Conservation (phyloP, 2,888 invertebrate species). For the Heterodera filipjevi region DNA sequence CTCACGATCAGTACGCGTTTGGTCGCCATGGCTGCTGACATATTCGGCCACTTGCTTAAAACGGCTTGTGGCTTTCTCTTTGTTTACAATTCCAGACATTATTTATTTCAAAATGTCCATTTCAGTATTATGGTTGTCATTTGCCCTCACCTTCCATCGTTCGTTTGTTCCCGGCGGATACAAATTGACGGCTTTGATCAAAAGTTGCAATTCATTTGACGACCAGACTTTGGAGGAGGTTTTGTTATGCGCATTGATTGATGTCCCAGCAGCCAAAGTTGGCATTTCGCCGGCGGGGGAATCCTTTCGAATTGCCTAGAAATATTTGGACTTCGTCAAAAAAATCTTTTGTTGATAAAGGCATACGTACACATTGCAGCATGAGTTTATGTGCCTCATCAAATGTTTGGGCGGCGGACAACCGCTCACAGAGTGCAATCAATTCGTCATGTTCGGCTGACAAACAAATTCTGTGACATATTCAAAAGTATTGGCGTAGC, state of each 20-base stretch:
- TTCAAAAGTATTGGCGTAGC: neutral
- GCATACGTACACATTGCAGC: slow-evolving; percentile 32
- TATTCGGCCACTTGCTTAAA: slow-evolving; percentile 79
- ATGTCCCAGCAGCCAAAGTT: neutral
- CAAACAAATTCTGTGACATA: slow-evolving; percentile 45
- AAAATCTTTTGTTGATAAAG: neutral
- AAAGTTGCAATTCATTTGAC: slow-evolving; percentile 81
- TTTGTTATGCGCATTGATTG: neutral
- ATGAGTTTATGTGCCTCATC: slow-evolving; percentile 46
- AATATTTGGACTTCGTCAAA: neutral
- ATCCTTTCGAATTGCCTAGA: slow-evolving; percentile 20
- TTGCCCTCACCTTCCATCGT: slow-evolving; percentile 46
- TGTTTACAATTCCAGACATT: too few relatives aligned
- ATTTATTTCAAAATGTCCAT: neutral
- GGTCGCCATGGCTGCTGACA: slow-evolving; percentile 79
- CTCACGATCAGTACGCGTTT: slow-evolving; percentile 82
- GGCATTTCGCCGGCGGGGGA: neutral
- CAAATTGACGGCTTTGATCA: slow-evolving; percentile 94
- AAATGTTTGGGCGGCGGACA: slow-evolving; percentile 42
- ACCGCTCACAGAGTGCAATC: slow-evolving; percentile 48
- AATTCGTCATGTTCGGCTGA: slow-evolving; percentile 50
- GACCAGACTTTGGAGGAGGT: slow-evolving; percentile 74
- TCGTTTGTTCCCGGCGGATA: slow-evolving; percentile 88
- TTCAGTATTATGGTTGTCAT: too few relatives aligned
- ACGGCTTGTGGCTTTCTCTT: slow-evolving; percentile 25